phyloP scores from a whole-genome alignment of 2,113 vertebrate genomes.

The Motacilla tschutschensis region DNA sequence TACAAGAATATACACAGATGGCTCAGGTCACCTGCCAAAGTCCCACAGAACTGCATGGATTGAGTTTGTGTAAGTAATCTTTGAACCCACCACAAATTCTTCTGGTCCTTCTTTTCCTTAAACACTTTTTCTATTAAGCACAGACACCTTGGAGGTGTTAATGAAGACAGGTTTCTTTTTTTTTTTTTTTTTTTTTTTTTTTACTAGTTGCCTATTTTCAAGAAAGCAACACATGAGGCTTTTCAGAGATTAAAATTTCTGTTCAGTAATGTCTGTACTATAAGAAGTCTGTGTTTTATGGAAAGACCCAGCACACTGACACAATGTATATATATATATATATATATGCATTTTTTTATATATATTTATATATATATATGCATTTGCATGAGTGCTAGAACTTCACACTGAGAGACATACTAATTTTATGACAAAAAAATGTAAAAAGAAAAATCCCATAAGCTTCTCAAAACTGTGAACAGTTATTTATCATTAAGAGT shows the following conservation, averaged over 20 bases:
- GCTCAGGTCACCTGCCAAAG: rapidly evolving
- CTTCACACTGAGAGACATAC: neutral
- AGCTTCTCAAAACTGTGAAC: neutral
- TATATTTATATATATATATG: no score
- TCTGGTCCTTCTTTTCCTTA: neutral
- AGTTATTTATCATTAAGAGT: neutral
- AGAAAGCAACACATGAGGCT: rapidly evolving
- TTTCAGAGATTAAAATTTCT: neutral
- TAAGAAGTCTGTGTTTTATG: neutral
- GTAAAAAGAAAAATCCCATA: neutral
- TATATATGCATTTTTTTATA: neutral
- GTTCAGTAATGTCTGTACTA: neutral
- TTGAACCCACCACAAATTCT: neutral
- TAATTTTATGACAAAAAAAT: neutral
- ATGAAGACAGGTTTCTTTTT: neutral
- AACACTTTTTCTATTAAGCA: neutral
- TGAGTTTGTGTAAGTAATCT: neutral
- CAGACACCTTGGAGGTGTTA: rapidly evolving
- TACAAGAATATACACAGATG: neutral
- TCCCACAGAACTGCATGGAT: neutral
- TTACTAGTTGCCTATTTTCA: neutral
- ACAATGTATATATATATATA: neutral
- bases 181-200: neutral
- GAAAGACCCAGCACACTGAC: neutral
- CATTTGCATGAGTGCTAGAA: neutral